Conservation (phyloP, 2,113 vertebrate species). For the Lepus timidus region DNA sequence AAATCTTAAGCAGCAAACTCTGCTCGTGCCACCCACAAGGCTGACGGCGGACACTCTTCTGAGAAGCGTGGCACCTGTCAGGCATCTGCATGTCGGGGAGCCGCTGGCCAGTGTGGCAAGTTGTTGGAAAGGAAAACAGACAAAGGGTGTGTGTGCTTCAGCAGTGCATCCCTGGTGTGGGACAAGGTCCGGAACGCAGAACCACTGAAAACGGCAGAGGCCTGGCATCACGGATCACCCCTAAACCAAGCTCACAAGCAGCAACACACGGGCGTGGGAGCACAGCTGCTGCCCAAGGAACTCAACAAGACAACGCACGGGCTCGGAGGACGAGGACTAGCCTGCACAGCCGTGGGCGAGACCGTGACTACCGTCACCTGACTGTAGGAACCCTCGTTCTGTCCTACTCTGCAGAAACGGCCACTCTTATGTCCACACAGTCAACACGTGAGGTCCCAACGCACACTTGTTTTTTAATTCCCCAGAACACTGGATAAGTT, state of each 20-base stretch:
- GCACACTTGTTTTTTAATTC: neutral
- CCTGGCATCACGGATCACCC: neutral
- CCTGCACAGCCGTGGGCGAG: neutral
- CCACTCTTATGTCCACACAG: neutral
- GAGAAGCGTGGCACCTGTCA: neutral
- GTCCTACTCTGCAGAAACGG: neutral
- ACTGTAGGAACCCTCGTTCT: neutral
- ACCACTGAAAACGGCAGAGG: neutral
- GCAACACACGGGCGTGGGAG: neutral
- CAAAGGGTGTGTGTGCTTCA: neutral
- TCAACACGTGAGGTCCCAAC: neutral
- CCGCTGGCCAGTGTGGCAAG: neutral
- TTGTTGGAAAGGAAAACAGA: neutral
- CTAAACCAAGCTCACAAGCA: neutral
- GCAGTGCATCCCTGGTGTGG: too few species aligned
- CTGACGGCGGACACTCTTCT: neutral
- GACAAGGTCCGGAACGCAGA: neutral
- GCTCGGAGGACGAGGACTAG: neutral
- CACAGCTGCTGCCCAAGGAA: neutral
- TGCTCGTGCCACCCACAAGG: neutral
- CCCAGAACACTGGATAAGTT: neutral
- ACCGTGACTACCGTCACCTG: neutral
- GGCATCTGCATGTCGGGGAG: neutral
- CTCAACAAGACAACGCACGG: neutral
- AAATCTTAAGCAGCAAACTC: too few species aligned